These are phyloP conservation scores for Lacanobia oleracea DNA, from an alignment of 2,888 invertebrate species.

Conservation along the genomic window DNA sequence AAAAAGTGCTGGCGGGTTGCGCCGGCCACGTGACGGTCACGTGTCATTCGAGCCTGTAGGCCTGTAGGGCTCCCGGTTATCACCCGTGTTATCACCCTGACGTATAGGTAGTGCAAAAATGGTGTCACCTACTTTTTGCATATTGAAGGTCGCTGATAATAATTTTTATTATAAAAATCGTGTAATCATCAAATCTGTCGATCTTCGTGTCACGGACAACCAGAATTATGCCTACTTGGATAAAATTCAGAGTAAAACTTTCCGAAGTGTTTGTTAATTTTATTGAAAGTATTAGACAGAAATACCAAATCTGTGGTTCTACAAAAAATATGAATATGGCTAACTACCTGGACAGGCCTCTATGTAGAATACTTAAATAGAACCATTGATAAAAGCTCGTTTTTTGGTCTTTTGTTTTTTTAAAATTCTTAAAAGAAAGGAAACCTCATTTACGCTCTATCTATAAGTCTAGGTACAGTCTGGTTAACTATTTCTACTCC, in stretches of 20 bases:
- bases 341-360: not conserved
- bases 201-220: constrained; percentile 83
- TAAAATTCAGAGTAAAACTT: constrained; percentile 32
- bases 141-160: constrained; percentile 86
- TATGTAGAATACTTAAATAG: not conserved
- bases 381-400: not conserved
- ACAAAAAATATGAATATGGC: not conserved
- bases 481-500: not conserved
- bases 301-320: not conserved
- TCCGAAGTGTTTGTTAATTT: constrained; percentile 6
- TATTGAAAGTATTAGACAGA: not conserved
- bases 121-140: constrained; percentile 87
- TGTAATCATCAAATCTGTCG: constrained; percentile 78
- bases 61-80: constrained; percentile 75
- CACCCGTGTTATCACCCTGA: constrained; percentile 73
- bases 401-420: not conserved
- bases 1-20: constrained; percentile 25
- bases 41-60: constrained; percentile 41
- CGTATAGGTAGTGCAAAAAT: constrained; percentile 76
- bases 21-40: constrained; percentile 57
- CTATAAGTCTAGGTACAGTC: not conserved
- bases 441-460: not conserved
- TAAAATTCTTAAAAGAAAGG: not conserved
- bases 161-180: constrained; percentile 77
- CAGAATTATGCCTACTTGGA: constrained; percentile 68